Percentiles rank a stretch among this genome's conserved stretches.
Conservation (phyloP, 2,113 vertebrate genomes). For the Rhabdomys dilectus region DNA sequence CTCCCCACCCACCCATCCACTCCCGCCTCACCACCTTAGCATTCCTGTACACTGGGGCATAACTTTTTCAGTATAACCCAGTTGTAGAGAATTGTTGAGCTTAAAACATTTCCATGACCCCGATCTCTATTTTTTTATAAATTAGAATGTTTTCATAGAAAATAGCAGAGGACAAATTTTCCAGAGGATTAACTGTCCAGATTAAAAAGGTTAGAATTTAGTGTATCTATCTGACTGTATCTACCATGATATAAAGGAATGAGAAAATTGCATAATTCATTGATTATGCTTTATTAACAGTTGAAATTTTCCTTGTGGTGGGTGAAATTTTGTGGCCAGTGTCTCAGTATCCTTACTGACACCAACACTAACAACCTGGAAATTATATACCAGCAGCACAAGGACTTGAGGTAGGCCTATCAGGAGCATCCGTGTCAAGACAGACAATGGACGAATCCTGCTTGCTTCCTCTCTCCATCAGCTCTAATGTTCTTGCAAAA, state of each 20-base stretch:
- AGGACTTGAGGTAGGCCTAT: not conserved
- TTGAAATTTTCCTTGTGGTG: conserved; percentile 5
- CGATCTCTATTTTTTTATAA: conserved; percentile 1
- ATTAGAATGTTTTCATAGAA: conserved; percentile 11
- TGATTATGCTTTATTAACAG: conserved; percentile 53
- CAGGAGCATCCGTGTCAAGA: not conserved
- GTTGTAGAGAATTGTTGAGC: not conserved
- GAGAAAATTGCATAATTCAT: conserved; percentile 21
- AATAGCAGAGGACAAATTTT: conserved; percentile 44
- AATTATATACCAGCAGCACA: not conserved
- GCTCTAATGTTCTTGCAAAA: conserved; percentile 14
- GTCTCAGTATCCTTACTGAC: not conserved
- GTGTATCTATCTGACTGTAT: conserved; percentile 58
- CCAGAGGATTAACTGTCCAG: conserved; percentile 15
- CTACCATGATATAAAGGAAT: not conserved
- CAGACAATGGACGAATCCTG: not conserved
- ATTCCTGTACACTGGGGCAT: not conserved
- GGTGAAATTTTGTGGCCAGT: not conserved
- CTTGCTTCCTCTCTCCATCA: conserved; percentile 44
- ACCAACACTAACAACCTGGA: conserved; percentile 32
- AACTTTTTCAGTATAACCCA: not conserved
- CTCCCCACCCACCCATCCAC: too few species aligned
- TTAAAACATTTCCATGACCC: not conserved
- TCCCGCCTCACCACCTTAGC: too few species aligned
- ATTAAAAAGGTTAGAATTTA: conserved; percentile 21